Conservation (phyloP, 2,888 invertebrate species). For the Unio delphinus region DNA sequence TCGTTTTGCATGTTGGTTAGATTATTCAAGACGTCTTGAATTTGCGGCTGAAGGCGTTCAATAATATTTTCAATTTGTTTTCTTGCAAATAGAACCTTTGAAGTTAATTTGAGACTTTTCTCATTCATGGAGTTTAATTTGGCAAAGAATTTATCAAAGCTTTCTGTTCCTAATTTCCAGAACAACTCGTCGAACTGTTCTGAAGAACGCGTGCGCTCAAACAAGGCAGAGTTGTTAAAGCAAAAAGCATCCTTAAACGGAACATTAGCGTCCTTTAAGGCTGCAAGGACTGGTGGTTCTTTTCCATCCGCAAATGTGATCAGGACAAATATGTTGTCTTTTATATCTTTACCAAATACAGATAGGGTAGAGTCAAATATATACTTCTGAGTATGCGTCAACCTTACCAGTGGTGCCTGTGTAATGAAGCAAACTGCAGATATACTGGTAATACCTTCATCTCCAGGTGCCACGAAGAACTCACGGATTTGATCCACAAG, state of each 20-base stretch:
- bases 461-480: constrained; percentile 20
- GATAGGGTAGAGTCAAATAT: constrained; percentile 28
- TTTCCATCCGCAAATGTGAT: constrained; percentile 34
- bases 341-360: constrained; percentile 30
- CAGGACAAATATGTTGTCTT: constrained; percentile 24
- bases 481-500: constrained; percentile 29
- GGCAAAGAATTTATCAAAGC: constrained; percentile 21
- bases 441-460: constrained; percentile 17
- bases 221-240: constrained; percentile 23
- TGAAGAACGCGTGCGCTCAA: constrained; percentile 8
- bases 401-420: constrained; percentile 23
- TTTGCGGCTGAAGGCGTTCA: constrained; percentile 16
- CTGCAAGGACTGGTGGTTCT: constrained; percentile 26
- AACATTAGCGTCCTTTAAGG: constrained; percentile 15
- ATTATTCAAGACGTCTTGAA: constrained; percentile 22
- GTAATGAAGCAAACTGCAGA: constrained; percentile 32
- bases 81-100: constrained; percentile 23
- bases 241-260: constrained; percentile 22
- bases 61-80: constrained; percentile 20
- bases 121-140: constrained; percentile 10
- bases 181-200: constrained; percentile 19
- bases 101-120: constrained; percentile 26
- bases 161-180: constrained; percentile 29
- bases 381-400: constrained; percentile 26
- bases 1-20: constrained; percentile 17